Evolutionary conservation across 1,140 invertebrate species (phyloP), one percentile per base, ranked within the genome.

Genomic region (Drosophila ironensis): DNA sequence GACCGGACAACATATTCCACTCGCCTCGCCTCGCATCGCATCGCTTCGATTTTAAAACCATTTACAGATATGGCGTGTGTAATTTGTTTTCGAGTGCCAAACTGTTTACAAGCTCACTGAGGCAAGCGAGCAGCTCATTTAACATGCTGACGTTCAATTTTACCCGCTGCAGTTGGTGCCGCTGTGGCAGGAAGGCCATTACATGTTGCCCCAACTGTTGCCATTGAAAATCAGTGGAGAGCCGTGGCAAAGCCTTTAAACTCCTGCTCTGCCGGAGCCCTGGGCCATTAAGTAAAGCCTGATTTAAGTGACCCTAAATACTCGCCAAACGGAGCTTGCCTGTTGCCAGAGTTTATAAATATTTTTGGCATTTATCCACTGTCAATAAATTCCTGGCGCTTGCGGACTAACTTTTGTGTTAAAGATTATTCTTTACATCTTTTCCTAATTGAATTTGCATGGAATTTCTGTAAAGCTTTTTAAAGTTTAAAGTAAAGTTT

Each of bases 81-180:
- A 76, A 75, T 76, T 76, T 76, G 66, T 64, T 53, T 70, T 12
- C 72, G 69, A 70, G 51, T 64, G 57, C 42, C 68, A 61, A 71
- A 71, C 22, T 59, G 46, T 70, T 70, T 70, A 70, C 56, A 60
- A 61, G 66, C 66, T 50, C 33, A 42, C 41, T 68, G 41, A 51
- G 56, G 27, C 53, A 47, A 30, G 33, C n/a, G 27, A 22, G 28
- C 66, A 60, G 53, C 68, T 46, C 54, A 71, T 71, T 71, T 45
- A 70, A 60, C 67, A 71, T 71, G 66, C 66, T 56, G 42, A 56
- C 42, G 28, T 24, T 44, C 30, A 22, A 25, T 37, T 11, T 59
- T 11, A 4, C 56, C 33, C 24, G 42, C 45, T 9, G 41, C 66
- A 51, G 67, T 70, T 70, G 66, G 42, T 60, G 67, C 54, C 42